A percentile compares a stretch with the other conserved stretches of the same genome.
Evolutionary conservation across 2,888 invertebrate species (phyloP).

Genomic region (Liopterus haemorrhoidalis): DNA sequence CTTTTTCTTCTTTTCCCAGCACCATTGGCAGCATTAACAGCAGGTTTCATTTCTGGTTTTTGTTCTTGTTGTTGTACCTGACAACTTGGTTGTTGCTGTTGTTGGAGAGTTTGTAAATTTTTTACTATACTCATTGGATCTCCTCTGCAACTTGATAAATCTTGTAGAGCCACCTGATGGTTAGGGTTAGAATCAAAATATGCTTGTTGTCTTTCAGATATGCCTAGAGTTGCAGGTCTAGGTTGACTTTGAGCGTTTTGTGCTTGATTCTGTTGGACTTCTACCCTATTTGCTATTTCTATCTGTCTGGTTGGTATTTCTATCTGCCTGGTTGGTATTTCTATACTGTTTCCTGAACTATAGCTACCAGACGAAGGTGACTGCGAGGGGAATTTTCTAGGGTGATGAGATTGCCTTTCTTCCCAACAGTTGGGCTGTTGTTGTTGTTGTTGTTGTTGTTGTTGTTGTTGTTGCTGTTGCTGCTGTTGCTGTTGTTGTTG

Average conservation of each 20-base stretch:
- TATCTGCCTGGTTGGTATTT: conserved; percentile 37
- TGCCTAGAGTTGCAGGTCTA: conserved; percentile 48
- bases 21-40: conserved; percentile 41
- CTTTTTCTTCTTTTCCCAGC: conserved; percentile 51
- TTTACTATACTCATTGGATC: conserved; percentile 74
- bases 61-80: conserved; percentile 34
- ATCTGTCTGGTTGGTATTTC: conserved; percentile 34
- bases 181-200: conserved; percentile 60
- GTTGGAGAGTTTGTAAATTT: conserved; percentile 58
- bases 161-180: conserved; percentile 58
- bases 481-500: conserved; percentile 34
- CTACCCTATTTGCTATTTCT: conserved; percentile 30
- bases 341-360: conserved; percentile 44
- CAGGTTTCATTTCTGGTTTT: conserved; percentile 42
- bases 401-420: conserved; percentile 47
- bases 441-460: conserved; percentile 43
- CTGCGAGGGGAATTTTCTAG: conserved; percentile 49
- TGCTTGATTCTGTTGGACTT: conserved; percentile 6
- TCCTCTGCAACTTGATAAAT: conserved; percentile 66
- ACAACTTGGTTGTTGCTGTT: conserved; percentile 38
- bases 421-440: conserved; percentile 53
- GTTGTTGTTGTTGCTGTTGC: conserved; percentile 39
- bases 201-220: conserved; percentile 54
- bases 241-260: conserved; percentile 42
- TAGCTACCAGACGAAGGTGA: conserved; percentile 45